These are phyloP conservation scores for Pseudeuparius sepicola DNA, from an alignment of 2,888 invertebrate species.

Conservation along the genomic window DNA sequence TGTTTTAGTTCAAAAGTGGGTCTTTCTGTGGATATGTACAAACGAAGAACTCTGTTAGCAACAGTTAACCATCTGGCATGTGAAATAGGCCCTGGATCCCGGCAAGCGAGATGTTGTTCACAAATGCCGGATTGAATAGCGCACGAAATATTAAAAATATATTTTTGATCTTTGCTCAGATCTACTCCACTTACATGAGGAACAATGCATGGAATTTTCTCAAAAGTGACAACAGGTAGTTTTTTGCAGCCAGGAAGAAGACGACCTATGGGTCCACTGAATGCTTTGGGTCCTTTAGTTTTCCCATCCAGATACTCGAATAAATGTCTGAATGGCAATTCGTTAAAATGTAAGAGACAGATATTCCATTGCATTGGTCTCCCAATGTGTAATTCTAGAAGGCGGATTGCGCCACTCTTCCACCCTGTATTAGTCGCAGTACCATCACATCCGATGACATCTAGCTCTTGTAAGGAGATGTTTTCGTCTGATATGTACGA, in stretches of 20 bases:
- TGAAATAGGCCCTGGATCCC: conserved; percentile 8
- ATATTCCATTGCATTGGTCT: conserved; percentile 25
- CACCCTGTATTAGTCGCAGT: conserved; percentile 24
- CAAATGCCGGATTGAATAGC: conserved; percentile 8
- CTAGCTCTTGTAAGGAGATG: conserved; percentile 2
- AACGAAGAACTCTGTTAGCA: conserved; percentile 13
- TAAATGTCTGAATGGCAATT: conserved; percentile 15
- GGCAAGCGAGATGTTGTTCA: conserved; percentile 6
- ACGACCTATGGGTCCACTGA: conserved; percentile 10
- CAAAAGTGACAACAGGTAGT: conserved; percentile 10
- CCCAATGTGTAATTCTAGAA: conserved; percentile 19
- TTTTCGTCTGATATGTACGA: conserved; percentile 5
- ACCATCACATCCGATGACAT: conserved; percentile 22
- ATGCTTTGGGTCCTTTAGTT: conserved; percentile 13
- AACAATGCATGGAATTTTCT: conserved; percentile 11
- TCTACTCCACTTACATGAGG: conserved; percentile 11
- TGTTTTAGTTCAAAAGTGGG: no score
- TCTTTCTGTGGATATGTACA: conserved; percentile 13
- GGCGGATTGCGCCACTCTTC: conserved; percentile 21
- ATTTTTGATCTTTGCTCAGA: no score
- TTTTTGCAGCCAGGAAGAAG: conserved; percentile 8
- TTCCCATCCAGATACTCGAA: conserved; percentile 14
- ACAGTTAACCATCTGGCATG: conserved; percentile 13
- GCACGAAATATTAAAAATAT: conserved; percentile 10
- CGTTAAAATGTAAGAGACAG: conserved; percentile 15